Base-by-base conservation (phyloP, 2,888 invertebrate species). In the Latrodectus elegans region DNA sequence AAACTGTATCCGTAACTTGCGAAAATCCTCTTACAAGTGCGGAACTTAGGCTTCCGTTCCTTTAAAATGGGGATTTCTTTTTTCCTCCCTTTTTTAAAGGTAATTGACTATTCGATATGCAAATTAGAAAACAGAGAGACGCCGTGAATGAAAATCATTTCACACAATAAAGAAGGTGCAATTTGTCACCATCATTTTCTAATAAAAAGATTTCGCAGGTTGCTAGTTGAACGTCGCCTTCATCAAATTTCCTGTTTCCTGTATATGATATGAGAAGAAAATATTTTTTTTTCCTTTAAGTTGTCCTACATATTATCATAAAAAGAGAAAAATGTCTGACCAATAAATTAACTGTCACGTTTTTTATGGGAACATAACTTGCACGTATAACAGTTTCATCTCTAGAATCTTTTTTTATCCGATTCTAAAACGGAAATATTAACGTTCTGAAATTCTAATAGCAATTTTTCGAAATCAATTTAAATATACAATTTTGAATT, bases 181-280 rank as follows among this genome's bases (percentile, higher is more conserved):
- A 87, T 87, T 87, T 87, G 81, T 87, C 86, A 53, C 86, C 81
- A 87, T 87, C 86, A 87, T 81, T 81, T 87, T 81, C 81, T 77
- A 81, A 81, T 87, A 81, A 80, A 85, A 87, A 64, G 51, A 64
- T 75, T 80, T 87, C 78, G 74, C 74, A 64, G 52, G 70, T 71
- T 77, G 74, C 55, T 76, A 1, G 22, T 53, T 70, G 12, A 38
- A 38, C 49, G 38, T 53, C 49, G 12, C 60, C 68, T 70, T 70
- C 64, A 51, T 72, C n/a, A 17, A 72, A 26, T 49, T 80, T 77
- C 77, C 77, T 68, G 77, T 77, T 80, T 72, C 80, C 80, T 72
- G 11, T 14, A 38, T 14, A 38, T 2, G 38, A 38, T 38, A 38
- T 38, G 38, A 38, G 38, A 38, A 38, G 38, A 38, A 38, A 38